Evolutionary conservation across 1,140 invertebrate genomes (phyloP).

Genomic region (Drosophila murphyi): DNA sequence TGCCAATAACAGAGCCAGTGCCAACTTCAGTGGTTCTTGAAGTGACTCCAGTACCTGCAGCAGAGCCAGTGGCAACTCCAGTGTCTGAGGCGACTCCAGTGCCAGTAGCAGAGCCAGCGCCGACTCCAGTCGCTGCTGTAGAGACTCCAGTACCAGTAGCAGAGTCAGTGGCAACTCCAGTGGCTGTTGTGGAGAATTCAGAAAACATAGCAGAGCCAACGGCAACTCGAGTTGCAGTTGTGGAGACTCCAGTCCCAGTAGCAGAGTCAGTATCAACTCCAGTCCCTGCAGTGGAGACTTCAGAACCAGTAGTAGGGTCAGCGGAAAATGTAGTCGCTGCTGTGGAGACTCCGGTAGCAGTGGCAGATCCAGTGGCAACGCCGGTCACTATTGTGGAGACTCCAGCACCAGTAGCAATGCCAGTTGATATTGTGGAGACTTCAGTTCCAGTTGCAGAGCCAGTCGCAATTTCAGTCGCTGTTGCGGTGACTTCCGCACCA

Average conservation of each 20-base stretch:
- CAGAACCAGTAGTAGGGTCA: background rate
- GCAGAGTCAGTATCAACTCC: background rate
- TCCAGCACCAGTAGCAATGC: background rate
- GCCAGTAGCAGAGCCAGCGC: background rate
- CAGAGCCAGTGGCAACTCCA: background rate
- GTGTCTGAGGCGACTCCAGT: background rate
- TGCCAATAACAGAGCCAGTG: too few relatives aligned
- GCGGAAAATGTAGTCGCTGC: too few relatives aligned
- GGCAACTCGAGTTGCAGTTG: background rate
- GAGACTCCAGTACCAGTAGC: background rate
- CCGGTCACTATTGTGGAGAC: background rate
- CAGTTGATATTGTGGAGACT: background rate
- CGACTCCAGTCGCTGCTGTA: background rate
- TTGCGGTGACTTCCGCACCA: background rate
- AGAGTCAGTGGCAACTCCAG: background rate
- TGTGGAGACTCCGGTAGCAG: background rate
- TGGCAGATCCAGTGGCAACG: background rate
- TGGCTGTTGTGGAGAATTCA: background rate
- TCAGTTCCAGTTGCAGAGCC: background rate
- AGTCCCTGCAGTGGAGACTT: too few relatives aligned
- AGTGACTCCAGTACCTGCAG: background rate
- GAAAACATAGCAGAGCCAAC: background rate
- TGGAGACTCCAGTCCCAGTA: background rate
- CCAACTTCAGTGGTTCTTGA: background rate
- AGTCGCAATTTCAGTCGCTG: background rate